These are phyloP conservation scores for Rhea pennata DNA, from an alignment of 2,113 vertebrate genomes.

Conservation along the genomic window DNA sequence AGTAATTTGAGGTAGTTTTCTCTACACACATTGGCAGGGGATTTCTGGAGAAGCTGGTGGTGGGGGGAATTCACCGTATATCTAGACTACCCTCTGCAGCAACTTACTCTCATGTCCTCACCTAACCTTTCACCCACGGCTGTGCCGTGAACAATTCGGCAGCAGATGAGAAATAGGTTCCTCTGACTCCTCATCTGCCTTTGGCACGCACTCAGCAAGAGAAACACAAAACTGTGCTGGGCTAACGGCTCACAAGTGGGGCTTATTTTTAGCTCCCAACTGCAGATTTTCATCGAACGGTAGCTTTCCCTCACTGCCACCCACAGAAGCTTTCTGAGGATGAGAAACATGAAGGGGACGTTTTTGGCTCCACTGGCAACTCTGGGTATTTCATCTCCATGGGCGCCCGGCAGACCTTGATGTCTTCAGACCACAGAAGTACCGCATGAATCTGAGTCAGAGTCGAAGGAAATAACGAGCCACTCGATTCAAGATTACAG, in stretches of 20 bases:
- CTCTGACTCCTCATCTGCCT: background rate
- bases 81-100: background rate
- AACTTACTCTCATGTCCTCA: background rate
- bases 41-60: background rate
- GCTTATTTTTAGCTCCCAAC: background rate
- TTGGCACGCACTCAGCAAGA: background rate
- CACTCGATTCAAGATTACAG: background rate
- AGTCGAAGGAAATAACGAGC: background rate
- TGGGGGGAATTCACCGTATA: background rate
- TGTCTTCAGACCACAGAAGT: background rate
- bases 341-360: background rate
- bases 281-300: background rate
- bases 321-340: background rate
- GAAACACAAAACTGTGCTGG: background rate
- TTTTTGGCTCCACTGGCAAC: background rate
- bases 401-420: background rate
- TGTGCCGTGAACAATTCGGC: background rate
- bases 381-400: background rate
- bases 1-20: rapidly evolving
- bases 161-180: background rate
- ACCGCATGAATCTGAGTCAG: rapidly evolving
- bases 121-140: rapidly evolving
- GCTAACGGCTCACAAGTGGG: background rate
- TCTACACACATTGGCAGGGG: background rate
- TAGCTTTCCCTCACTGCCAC: background rate